Base-by-base conservation (phyloP, 2,888 invertebrate species). In the Busseola fusca region DNA sequence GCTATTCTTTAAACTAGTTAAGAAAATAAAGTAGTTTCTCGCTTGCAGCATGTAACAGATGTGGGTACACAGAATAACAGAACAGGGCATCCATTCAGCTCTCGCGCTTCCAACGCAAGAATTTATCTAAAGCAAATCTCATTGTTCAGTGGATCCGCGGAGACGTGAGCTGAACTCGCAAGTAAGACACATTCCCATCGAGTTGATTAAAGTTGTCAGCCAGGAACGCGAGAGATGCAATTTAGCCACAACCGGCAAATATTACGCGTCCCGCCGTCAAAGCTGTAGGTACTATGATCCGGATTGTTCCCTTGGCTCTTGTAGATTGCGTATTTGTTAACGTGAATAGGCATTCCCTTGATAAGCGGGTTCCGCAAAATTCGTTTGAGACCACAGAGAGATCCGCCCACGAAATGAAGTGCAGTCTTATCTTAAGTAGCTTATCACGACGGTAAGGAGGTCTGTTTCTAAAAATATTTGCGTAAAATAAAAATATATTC, bases 121-220 rank as follows among this genome's bases (percentile, higher is more conserved):
- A 91, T 91, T 89, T 91, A 93, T 91, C 90, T 90, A 92, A 90
- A 91, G 93, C 90, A 92, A 93, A 93, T 93, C 92, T 92, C 93
- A 91, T 93, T 93, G 93, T 93, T 91, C 90, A 87, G 87, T 88
- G 88, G 89, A 92, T 91, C 88, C 88, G 86, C 77, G 83, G 89
- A 91, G 90, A 93, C 92, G 93, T 92, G 93, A 91, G 90, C 86
- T 88, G 92, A 93, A 93, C 91, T 92, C 88, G 84, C 91, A 91
- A 92, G 90, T 90, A 93, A 94, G 92, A 93, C 92, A 90, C 93
- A 94, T 93, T 93, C 91, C 91, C 92, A 93, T 93, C 90, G 93
- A 91, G 88, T 93, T 94, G 93, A 94, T 94, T 94, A 93, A 94
- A 94, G 90, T 93, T 92, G 92, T 92, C 93, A 91, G 92, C 85